These are phyloP conservation scores for Sceliomorpha sp. DNA, from an alignment of 2,888 invertebrate genomes.

Conservation along the genomic window DNA sequence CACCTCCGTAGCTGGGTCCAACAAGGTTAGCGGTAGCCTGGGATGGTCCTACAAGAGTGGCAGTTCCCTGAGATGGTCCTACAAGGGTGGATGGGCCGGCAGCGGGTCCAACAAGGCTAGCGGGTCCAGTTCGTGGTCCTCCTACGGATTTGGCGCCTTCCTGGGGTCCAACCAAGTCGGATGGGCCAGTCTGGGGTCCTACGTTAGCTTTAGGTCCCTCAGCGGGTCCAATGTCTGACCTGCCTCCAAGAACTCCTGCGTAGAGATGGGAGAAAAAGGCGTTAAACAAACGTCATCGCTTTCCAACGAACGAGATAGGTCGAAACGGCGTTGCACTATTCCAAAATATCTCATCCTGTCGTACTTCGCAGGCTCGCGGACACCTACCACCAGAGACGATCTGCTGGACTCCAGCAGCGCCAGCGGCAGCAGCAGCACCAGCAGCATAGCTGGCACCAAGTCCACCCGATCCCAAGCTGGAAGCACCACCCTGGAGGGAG, in stretches of 20 bases:
- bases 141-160: constrained; percentile 78
- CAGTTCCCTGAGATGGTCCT: constrained; percentile 77
- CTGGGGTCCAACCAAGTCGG: constrained; percentile 78
- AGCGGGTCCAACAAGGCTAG: constrained; percentile 76
- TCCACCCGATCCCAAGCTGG: constrained; percentile 78
- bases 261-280: constrained; percentile 1
- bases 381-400: constrained; percentile 78
- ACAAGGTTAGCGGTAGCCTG: constrained; percentile 78
- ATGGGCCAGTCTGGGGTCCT: constrained; percentile 78
- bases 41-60: constrained; percentile 77
- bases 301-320: not conserved
- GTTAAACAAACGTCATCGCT: not conserved
- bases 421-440: constrained; percentile 78
- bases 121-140: constrained; percentile 79
- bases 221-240: constrained; percentile 79
- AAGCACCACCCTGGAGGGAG: constrained; percentile 78
- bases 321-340: not conserved
- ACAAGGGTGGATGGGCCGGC: constrained; percentile 77
- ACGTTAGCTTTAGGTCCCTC: constrained; percentile 79
- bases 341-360: not conserved
- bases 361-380: constrained; percentile 2
- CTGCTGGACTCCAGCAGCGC: constrained; percentile 78
- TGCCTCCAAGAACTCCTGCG: constrained; percentile 75
- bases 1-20: constrained; percentile 78
- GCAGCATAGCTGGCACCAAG: constrained; percentile 79